These are phyloP conservation scores for Pluvialis apricaria DNA, from an alignment of 2,113 vertebrate species.

Conservation along the genomic window DNA sequence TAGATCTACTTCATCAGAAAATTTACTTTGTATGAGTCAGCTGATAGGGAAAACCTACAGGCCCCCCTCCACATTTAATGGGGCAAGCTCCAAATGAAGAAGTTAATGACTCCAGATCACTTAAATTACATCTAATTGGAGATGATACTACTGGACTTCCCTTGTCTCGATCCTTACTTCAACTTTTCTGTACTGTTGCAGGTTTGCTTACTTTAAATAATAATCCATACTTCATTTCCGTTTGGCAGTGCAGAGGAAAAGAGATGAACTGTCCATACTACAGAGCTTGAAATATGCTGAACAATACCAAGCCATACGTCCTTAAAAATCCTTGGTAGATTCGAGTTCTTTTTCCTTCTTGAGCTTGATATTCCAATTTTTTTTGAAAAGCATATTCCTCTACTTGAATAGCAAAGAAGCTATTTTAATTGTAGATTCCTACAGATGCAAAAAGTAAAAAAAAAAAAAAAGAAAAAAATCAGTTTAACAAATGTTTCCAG, in stretches of 20 bases:
- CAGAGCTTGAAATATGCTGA: background rate
- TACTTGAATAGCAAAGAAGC: background rate
- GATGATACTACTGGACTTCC: background rate
- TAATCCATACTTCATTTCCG: background rate
- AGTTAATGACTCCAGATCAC: background rate
- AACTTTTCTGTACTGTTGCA: background rate
- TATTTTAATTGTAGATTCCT: background rate
- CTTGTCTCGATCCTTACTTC: background rate
- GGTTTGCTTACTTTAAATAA: conserved; percentile 13
- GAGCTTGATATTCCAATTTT: background rate
- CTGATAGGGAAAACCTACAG: background rate
- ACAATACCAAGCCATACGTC: background rate
- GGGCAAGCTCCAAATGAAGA: background rate
- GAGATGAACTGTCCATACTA: background rate
- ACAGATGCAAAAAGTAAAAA: background rate
- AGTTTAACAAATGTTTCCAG: background rate
- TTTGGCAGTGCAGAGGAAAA: background rate
- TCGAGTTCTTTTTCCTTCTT: background rate
- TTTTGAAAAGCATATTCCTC: background rate
- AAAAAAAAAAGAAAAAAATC: background rate
- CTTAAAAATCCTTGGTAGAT: background rate
- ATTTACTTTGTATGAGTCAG: background rate
- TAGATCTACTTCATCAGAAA: background rate
- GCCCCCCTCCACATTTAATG: background rate
- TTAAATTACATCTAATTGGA: conserved; percentile 18